These are phyloP conservation scores for Phataginus tricuspis DNA, from an alignment of 2,797 vertebrate species.

Conservation along the genomic window DNA sequence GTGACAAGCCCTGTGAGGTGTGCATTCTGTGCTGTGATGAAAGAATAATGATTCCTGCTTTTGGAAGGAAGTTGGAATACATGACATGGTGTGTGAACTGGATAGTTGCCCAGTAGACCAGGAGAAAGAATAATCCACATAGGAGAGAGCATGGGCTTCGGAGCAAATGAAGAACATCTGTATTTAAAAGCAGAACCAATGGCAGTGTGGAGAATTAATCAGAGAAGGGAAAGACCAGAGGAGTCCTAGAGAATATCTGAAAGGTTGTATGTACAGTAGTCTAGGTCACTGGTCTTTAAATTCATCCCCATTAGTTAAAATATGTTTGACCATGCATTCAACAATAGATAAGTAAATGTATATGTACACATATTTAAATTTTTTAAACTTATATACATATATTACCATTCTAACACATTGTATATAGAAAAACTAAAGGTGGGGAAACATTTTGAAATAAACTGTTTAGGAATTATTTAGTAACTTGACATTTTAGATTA, in stretches of 20 bases:
- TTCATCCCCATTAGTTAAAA: background rate
- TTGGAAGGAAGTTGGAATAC: background rate
- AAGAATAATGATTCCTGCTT: conserved; percentile 3
- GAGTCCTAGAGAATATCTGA: background rate
- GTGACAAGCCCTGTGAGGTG: conserved; percentile 1
- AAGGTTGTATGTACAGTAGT: background rate
- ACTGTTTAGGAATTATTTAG: conserved; percentile 3
- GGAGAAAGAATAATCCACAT: background rate
- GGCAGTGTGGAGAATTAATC: background rate
- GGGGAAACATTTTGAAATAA: conserved; percentile 47
- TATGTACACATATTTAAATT: background rate
- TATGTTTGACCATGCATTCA: background rate
- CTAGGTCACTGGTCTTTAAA: background rate
- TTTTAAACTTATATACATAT: background rate
- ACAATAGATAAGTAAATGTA: background rate
- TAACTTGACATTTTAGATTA: conserved; percentile 46
- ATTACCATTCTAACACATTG: background rate
- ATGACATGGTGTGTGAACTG: background rate
- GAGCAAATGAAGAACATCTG: background rate
- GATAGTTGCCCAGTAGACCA: background rate
- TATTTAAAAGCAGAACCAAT: conserved; percentile 14
- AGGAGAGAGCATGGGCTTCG: background rate
- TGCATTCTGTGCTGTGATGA: background rate
- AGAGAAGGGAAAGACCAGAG: background rate
- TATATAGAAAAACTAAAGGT: conserved; percentile 43